A percentile compares a stretch with the other conserved stretches of the same genome.
Evolutionary conservation across 2,113 vertebrate genomes (phyloP).

Genomic region (Sitta europaea): DNA sequence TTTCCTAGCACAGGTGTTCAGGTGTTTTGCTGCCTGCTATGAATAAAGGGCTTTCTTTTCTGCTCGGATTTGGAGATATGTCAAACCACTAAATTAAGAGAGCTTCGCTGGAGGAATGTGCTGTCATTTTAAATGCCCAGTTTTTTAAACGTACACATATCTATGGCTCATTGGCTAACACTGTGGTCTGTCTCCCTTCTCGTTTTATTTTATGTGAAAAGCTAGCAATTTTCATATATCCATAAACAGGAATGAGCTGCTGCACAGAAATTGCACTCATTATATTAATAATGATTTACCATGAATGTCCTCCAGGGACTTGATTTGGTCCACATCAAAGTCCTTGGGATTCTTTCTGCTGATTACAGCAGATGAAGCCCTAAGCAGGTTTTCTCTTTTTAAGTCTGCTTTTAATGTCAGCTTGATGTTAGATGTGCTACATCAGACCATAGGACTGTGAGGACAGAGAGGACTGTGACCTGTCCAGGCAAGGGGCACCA

Average conservation of each 20-base stretch:
- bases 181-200: constrained; percentile 16
- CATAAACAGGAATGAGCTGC: constrained; percentile 46
- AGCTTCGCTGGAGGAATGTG: not conserved
- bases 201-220: constrained; percentile 41
- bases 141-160: not conserved
- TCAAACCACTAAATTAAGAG: constrained; percentile 26
- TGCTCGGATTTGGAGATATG: constrained; percentile 31
- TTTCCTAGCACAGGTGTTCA: constrained; percentile 56
- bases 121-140: constrained; percentile 11
- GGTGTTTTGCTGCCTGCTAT: constrained; percentile 23
- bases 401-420: not conserved
- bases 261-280: constrained; percentile 55
- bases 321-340: constrained; percentile 68
- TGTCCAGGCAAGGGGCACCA: rapidly evolving
- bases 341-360: constrained; percentile 61
- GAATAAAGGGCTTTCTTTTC: constrained; percentile 24
- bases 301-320: constrained; percentile 49
- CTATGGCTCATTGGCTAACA: constrained; percentile 36
- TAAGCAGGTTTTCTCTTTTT: constrained; percentile 37
- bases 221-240: constrained; percentile 39
- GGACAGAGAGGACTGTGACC: not conserved
- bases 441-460: not conserved
- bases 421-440: not conserved
- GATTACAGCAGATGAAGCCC: constrained; percentile 55
- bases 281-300: constrained; percentile 68